Base-by-base conservation (phyloP, 2,113 vertebrate genomes). In the Gobius niger region DNA sequence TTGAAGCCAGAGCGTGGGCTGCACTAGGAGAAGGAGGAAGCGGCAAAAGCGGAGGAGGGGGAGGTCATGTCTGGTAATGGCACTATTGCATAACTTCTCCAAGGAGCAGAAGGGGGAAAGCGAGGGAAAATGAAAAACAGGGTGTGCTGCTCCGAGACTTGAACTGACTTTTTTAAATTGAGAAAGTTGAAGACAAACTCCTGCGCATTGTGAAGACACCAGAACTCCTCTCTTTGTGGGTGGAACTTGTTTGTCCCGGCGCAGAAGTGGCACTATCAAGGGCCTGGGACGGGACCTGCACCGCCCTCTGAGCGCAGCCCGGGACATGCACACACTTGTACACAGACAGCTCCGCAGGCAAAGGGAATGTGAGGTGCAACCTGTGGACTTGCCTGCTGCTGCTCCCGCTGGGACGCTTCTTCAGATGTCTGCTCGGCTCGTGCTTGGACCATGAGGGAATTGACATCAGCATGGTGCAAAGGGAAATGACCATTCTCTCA, bases 41-140 rank as follows among this genome's bases (percentile, higher is more conserved):
- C 54, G 56, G 19, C 52, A 7, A 34, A 69, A 65, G 47, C 5
- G 34, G 51, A 52, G 51, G 65, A 50, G 70, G 84, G 72, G 73
- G 83, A 41, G 81, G 82, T 81, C 72, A 46, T 56, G 71, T 78
- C 76, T 82, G 24, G 77, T 63, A 90, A 83, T 83, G 85, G 78
- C 74, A 70, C 68, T 44, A 87, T 93, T 93, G 90, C 89, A 80
- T 92, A 92, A 92, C 85, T 82, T 73, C 61, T 59, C 62, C 42
- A 54, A 66, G 85, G 69, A 63, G 73, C 75, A 82, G 70, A 68
- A 72, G 75, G 73, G 74, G 67, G 70, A 83, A 78, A 75, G 78
- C 7, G 51, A 80, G 72, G 68, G 74, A 75, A 84, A 82, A 78
- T 47, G 69, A 46, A 79, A 74, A 80, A 61, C 54, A 56, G 60